phyloP scores from a whole-genome alignment of 2,113 vertebrate species.

The Xiphias gladius region DNA sequence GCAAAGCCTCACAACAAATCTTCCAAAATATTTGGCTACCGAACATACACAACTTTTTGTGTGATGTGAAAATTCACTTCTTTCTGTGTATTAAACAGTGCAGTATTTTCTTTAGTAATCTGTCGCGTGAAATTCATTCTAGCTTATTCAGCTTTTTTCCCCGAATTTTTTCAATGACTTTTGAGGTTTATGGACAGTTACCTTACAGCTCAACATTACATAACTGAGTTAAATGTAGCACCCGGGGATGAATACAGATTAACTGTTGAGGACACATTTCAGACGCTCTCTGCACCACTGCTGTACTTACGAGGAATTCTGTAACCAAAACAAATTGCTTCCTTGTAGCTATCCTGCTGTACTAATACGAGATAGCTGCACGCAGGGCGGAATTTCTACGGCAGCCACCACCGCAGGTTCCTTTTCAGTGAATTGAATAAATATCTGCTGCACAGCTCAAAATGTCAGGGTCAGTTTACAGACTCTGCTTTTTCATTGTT shows the following conservation, averaged over 20 bases:
- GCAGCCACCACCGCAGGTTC: conserved; percentile 64
- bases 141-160: conserved; percentile 50
- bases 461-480: conserved; percentile 69
- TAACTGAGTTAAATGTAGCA: conserved; percentile 63
- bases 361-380: conserved; percentile 67
- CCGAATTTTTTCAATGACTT: conserved; percentile 42
- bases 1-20: background rate
- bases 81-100: background rate
- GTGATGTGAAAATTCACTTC: background rate
- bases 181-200: conserved; percentile 46
- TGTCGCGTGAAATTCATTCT: conserved; percentile 16
- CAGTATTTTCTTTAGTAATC: conserved; percentile 27
- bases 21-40: background rate
- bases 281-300: conserved; percentile 54
- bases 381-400: conserved; percentile 51
- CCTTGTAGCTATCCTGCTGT: conserved; percentile 69
- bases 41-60: background rate
- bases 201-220: conserved; percentile 58
- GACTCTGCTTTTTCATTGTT: conserved; percentile 51
- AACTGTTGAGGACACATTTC: conserved; percentile 49
- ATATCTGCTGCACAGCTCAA: conserved; percentile 71
- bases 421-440: conserved; percentile 71
- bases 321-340: conserved; percentile 76
- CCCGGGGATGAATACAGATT: conserved; percentile 63
- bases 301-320: conserved; percentile 57